Evolutionary conservation across 2,113 vertebrate species (phyloP), one percentile per base, ranked within the genome.

Genomic region (Apistogramma diplotaenia): DNA sequence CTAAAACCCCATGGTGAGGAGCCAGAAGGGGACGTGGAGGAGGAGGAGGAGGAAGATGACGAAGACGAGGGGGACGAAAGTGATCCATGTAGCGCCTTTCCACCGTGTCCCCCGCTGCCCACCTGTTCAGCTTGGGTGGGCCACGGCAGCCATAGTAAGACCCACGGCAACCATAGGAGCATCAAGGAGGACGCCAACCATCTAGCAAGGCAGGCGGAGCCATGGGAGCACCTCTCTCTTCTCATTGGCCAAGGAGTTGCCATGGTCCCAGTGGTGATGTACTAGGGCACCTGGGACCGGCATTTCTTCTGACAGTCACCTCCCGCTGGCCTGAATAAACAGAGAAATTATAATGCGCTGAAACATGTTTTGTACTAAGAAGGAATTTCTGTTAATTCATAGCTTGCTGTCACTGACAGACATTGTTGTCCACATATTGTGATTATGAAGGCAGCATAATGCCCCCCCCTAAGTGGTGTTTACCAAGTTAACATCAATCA

Each of bases 271-370:
- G 94, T 95, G 97, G 94, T 93, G 92, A 90, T 92, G 90, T 89
- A 75, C 92, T 93, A 92, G 86, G 92, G 96, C 95, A 95, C 86
- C 96, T 94, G 94, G 95, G 95, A 96, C 96, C 97, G 96, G 97
- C 98, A 99, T 99, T 93, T 97, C 98, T 99, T 96, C 96, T 95
- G 95, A 88, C 91, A 92, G 95, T 96, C 96, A 95, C 96, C 95
- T 96, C 95, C 94, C 85, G 46, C 82, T 93, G 96, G 96, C 97
- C 97, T 98, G 84, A 31, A 85, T 2, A 7, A 74, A 77, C 6
- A 49, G 15, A 79, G 27, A 87, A 43, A 83, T 11, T 10, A 43
- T 16, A 31, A 40, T 4, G 18, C 16, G 15, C 3, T 56, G 31
- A 73, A 71, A 60, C 25, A 2, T 19, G 1, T 71, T 35, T 72